Evolutionary conservation across 2,113 vertebrate species (phyloP).

Genomic region (Mungos mungo): DNA sequence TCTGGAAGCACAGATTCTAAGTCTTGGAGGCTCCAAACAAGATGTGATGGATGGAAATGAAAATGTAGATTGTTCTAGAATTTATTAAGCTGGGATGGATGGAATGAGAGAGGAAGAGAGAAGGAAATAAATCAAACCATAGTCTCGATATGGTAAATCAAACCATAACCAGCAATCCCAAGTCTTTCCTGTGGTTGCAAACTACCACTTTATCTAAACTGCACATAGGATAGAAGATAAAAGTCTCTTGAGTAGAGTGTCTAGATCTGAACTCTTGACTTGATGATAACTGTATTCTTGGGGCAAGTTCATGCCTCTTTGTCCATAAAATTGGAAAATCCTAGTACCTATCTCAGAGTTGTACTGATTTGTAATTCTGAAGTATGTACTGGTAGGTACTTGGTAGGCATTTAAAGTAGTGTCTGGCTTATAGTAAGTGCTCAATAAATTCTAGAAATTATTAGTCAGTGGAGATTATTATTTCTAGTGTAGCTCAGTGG

Average conservation of each 20-base stretch:
- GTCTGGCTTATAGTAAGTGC: background rate
- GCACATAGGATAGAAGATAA: background rate
- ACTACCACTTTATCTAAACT: background rate
- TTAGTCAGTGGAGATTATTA: background rate
- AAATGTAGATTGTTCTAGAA: background rate
- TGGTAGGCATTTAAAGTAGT: background rate
- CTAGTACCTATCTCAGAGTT: background rate
- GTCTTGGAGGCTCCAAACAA: background rate
- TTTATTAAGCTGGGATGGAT: background rate
- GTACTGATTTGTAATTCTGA: background rate
- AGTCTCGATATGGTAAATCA: background rate
- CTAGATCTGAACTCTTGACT: background rate
- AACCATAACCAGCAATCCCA: background rate
- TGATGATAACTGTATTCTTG: background rate
- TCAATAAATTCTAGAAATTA: background rate
- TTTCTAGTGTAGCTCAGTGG: background rate
- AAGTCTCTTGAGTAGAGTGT: background rate
- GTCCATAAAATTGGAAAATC: background rate
- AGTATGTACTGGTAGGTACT: background rate
- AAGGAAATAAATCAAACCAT: background rate
- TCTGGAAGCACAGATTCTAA: background rate
- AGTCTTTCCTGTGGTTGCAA: background rate
- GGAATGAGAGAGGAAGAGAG: background rate
- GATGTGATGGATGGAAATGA: background rate
- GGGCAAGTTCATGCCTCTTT: background rate